Conservation (phyloP, 2,797 vertebrate species). For the Sebastes steindachneri region DNA sequence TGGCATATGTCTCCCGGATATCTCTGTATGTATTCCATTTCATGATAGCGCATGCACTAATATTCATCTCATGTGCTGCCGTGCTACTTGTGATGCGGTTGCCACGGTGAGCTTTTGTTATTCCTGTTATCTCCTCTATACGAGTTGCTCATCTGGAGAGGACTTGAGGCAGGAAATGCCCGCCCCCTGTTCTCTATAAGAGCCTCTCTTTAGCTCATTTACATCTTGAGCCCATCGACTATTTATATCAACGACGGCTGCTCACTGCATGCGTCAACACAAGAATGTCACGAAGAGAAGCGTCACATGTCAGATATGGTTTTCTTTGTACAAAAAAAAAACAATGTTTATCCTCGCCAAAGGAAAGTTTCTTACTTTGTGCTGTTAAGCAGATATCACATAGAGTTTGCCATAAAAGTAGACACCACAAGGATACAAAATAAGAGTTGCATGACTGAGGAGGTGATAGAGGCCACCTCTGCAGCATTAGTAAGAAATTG, state of each 20-base stretch:
- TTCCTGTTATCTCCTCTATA: conserved; percentile 19
- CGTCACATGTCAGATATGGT: not conserved
- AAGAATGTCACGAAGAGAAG: not conserved
- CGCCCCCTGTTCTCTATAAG: conserved; percentile 2
- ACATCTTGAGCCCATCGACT: not conserved
- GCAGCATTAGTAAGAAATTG: not conserved
- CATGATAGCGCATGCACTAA: not conserved
- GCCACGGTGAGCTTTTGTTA: conserved; percentile 24
- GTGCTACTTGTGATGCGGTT: conserved; percentile 13
- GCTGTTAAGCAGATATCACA: too few species aligned
- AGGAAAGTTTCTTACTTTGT: not conserved
- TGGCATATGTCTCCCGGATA: not conserved
- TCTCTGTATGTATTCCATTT: conserved; percentile 5
- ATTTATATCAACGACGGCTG: not conserved
- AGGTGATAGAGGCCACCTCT: not conserved
- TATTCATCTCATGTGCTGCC: not conserved
- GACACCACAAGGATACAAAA: not conserved
- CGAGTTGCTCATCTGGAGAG: conserved; percentile 27
- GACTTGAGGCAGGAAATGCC: conserved; percentile 26
- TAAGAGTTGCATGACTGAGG: not conserved
- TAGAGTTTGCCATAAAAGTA: not conserved
- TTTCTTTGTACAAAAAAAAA: not conserved
- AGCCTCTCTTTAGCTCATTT: conserved; percentile 9
- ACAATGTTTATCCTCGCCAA: not conserved
- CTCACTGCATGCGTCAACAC: not conserved